Evolutionary conservation across 2,888 invertebrate genomes (phyloP), one percentile per base, ranked within the genome.

Genomic region (Ophion ellenae): DNA sequence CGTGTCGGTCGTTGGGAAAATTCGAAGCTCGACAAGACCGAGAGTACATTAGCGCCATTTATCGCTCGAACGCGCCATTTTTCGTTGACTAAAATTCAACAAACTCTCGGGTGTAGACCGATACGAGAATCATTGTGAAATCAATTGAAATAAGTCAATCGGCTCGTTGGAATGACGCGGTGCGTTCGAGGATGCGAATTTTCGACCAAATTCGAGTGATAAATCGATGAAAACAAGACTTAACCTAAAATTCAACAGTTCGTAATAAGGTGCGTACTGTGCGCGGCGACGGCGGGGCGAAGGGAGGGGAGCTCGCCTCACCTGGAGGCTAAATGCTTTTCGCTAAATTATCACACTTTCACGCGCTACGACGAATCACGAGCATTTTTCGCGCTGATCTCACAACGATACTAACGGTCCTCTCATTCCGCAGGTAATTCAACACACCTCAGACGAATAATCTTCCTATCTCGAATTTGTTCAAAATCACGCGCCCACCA

Each of bases 401-500:
- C 32, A 11, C 2, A 53, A 57, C 17, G 17, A n/a, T 11, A 24
- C 36, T 9, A 40, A 9, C 17, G 10, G 57, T 57, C 4, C 10
- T 67, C 20, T 57, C 28, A 73, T 71, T 81, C 17, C 11, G 45
- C 11, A 32, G 32, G 81, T 47, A 67, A 71, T 83, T 47, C 73
- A 83, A 86, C 88, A 61, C 86, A 89, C 89, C 87, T 87, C 81
- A 63, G 81, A 81, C 83, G 84, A 75, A 84, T 53, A 87, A 53
- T 71, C 86, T 88, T 88, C 89, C 91, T 90, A 91, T 89, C 90
- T 90, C 90, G 91, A 92, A 93, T 92, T 93, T 94, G 94, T 94
- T 94, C 94, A 94, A 94, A 94, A 94, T 94, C 94, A 94, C 94
- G 94, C 94, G 94, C 94, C 94, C 94, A 94, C 94, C 94, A 94